Evolutionary conservation across 2,113 vertebrate genomes (phyloP), one percentile per base, ranked within the genome.

Genomic region (Neodontobutis hainanensis): DNA sequence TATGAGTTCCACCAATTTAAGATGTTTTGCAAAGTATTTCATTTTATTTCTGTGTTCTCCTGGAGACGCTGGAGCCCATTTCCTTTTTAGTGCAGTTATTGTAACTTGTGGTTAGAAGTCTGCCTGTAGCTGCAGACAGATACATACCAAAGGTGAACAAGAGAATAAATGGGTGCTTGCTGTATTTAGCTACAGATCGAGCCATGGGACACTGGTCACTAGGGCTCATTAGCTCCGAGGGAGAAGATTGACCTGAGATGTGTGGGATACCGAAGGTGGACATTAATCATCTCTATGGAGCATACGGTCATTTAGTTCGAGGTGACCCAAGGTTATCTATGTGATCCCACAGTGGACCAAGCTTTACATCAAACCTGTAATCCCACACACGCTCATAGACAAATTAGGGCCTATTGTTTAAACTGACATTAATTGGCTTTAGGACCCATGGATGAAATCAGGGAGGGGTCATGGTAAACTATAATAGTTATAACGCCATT

Each of bases 211-310:
- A 8, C 72, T 70, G 78, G 61, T 78, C 35, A 50, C 62, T 40
- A 63, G 75, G 80, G 73, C 68, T 86, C 83, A 87, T 90, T 88
- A 83, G 78, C 71, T 83, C 64, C 58, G 52, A 65, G 67, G 68
- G 71, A 81, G 78, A 82, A 84, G 70, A 76, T 71, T 77, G 74
- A 84, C 72, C 27, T 27, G 51, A 27, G 38, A 40, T 48, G 65
- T 65, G 66, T 57, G 58, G 40, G 64, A 55, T 47, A 58, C 1
- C 65, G 61, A 79, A 69, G 72, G 75, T 73, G 52, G 58, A 32
- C 60, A 86, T 87, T 80, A 85, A 81, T 88, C 80, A 82, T 79
- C 47, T 59, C 46, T 70, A 69, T 78, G 81, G 67, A 80, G 59
- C 65, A 69, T 44, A 62, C 11, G 49, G 68, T 67, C 73, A 75